Evolutionary conservation across 2,797 vertebrate genomes (phyloP).

Genomic region (Sternarchorhynchus goeldii): DNA sequence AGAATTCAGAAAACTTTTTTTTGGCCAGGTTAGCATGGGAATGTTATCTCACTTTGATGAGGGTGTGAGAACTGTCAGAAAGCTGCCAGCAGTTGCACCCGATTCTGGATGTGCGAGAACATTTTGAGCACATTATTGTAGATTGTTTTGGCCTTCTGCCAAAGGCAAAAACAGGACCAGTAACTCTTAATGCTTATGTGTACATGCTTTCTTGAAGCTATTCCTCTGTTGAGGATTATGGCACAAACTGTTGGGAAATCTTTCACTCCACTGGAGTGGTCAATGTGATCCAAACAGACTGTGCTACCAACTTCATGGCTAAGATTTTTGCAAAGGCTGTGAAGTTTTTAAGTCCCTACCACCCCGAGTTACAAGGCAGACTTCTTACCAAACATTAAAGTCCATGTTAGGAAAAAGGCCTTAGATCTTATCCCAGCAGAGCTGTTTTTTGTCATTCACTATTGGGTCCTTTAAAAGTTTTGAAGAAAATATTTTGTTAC

Average conservation of each 20-base stretch:
- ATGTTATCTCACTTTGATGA: too few species aligned
- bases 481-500: too few species aligned
- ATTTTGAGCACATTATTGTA: neutral
- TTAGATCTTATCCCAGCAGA: slow-evolving; percentile 9
- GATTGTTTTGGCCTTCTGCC: slow-evolving; percentile 32
- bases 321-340: neutral
- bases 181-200: slow-evolving; percentile 26
- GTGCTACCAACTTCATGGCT: slow-evolving; percentile 1
- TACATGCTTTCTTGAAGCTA: slow-evolving; percentile 23
- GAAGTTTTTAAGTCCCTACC: neutral
- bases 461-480: neutral
- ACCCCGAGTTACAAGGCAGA: too few species aligned
- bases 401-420: slow-evolving; percentile 1
- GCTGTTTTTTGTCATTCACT: neutral
- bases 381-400: neutral
- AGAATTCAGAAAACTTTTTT: too few species aligned
- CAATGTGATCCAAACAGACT: slow-evolving; percentile 9
- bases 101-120: too few species aligned
- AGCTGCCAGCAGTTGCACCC: too few species aligned
- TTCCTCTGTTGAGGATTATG: slow-evolving; percentile 20
- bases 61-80: too few species aligned
- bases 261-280: slow-evolving; percentile 19
- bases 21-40: too few species aligned
- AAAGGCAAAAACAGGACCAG: slow-evolving; percentile 7
- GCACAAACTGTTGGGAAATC: neutral